Conservation (phyloP, 2,888 invertebrate species). For the Cephus spinipes region DNA sequence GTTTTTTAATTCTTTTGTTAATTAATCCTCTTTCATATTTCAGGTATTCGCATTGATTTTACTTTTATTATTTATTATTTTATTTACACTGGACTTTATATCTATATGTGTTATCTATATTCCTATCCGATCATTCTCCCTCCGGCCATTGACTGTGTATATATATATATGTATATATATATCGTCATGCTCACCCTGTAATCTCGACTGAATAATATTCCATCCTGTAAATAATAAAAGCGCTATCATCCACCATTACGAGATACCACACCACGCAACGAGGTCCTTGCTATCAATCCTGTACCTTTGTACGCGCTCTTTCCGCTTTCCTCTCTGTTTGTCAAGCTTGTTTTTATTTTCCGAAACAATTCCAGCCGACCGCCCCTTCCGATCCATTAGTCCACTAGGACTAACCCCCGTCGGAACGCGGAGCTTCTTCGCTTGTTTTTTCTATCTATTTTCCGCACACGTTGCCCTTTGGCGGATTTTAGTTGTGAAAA, state of each 20-base stretch:
- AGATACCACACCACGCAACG: neutral
- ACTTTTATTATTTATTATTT: neutral
- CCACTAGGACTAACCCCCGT: neutral
- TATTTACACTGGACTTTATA: neutral
- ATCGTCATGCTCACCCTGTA: neutral
- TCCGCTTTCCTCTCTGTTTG: neutral
- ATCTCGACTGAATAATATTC: neutral
- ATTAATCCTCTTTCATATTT: neutral
- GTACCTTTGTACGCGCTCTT: neutral
- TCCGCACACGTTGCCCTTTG: neutral
- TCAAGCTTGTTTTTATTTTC: neutral
- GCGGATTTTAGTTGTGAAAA: neutral
- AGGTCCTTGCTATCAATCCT: neutral
- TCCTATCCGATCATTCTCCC: no score
- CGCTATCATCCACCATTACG: neutral
- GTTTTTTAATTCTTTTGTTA: neutral
- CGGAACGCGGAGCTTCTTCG: neutral
- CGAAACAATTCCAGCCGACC: neutral
- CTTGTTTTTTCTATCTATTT: neutral
- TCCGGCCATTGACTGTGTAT: no score
- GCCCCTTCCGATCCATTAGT: neutral
- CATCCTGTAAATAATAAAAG: neutral
- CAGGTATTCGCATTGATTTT: neutral
- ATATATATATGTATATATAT: neutral
- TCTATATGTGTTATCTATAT: no score